Evolutionary conservation across 2,797 vertebrate species (phyloP).

Genomic region (Adelosebastes latens): DNA sequence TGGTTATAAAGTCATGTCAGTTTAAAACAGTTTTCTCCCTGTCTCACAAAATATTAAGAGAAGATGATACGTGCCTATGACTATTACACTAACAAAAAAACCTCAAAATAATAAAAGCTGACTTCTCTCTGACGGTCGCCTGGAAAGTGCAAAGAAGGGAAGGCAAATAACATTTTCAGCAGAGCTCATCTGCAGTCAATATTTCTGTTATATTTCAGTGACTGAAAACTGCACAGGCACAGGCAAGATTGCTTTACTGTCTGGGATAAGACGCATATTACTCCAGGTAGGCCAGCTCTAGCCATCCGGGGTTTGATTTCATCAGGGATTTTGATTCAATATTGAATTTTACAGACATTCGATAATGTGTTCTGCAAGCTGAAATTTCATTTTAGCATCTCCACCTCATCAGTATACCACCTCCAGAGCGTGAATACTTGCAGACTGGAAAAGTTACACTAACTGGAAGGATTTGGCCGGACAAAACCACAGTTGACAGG

Average conservation of each 20-base stretch:
- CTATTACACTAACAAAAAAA: not conserved
- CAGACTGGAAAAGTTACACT: not conserved
- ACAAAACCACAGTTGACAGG: not conserved
- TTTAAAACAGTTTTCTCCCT: not conserved
- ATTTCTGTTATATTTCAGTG: slow-evolving; percentile 25
- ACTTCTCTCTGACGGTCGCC: not conserved
- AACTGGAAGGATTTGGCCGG: not conserved
- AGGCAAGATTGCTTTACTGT: slow-evolving; percentile 4
- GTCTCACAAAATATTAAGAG: not conserved
- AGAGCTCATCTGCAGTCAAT: not conserved
- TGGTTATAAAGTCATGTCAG: not conserved
- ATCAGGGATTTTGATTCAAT: slow-evolving; percentile 58
- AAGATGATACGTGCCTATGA: too few species aligned
- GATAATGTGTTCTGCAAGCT: slow-evolving; percentile 44
- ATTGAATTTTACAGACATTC: slow-evolving; percentile 43
- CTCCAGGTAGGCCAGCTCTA: slow-evolving; percentile 27
- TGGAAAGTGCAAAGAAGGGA: not conserved
- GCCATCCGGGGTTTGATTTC: slow-evolving; percentile 47
- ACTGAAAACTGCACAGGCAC: slow-evolving; percentile 14
- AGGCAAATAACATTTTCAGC: not conserved
- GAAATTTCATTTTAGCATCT: slow-evolving; percentile 45
- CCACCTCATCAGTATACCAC: slow-evolving; percentile 17
- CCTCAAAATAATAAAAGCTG: not conserved
- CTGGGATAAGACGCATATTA: slow-evolving; percentile 6
- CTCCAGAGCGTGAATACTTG: not conserved